Evolutionary conservation across 2,888 invertebrate species (phyloP).

Genomic region (Eueremaeus valkanovi): DNA sequence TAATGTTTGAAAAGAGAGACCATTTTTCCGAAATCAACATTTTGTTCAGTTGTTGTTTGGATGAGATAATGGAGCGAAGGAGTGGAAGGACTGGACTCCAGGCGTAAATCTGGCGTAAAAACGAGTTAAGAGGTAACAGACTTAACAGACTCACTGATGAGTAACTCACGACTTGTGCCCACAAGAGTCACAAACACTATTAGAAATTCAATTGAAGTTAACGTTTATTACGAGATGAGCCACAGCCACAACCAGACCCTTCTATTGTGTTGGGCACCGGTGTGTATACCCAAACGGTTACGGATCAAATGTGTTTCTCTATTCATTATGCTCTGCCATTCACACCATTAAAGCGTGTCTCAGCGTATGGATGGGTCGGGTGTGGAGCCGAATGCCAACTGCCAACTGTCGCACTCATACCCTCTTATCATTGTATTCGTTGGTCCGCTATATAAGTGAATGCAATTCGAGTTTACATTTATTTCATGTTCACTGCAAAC

Average conservation of each 20-base stretch:
- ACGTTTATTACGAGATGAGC: neutral
- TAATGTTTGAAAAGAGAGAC: neutral
- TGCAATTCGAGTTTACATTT: neutral
- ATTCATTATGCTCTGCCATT: constrained; percentile 6
- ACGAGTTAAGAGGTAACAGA: constrained; percentile 1
- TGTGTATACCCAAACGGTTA: neutral
- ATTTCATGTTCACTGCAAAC: neutral
- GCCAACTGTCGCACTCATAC: neutral
- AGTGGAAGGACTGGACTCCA: neutral
- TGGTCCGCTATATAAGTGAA: constrained; percentile 9
- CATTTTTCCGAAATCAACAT: neutral
- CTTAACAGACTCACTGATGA: neutral
- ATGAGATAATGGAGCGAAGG: neutral
- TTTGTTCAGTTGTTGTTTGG: neutral
- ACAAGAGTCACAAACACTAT: neutral
- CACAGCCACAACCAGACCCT: neutral
- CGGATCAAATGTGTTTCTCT: neutral
- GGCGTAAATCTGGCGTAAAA: neutral
- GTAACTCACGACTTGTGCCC: neutral
- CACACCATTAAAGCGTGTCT: constrained; percentile 22
- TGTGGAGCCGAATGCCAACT: neutral
- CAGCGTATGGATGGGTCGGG: neutral
- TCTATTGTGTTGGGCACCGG: neutral
- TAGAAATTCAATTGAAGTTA: neutral
- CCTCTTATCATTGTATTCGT: no score